These are phyloP conservation scores for Diachasma alloeum DNA, from an alignment of 1,140 invertebrate genomes.

Conservation along the genomic window DNA sequence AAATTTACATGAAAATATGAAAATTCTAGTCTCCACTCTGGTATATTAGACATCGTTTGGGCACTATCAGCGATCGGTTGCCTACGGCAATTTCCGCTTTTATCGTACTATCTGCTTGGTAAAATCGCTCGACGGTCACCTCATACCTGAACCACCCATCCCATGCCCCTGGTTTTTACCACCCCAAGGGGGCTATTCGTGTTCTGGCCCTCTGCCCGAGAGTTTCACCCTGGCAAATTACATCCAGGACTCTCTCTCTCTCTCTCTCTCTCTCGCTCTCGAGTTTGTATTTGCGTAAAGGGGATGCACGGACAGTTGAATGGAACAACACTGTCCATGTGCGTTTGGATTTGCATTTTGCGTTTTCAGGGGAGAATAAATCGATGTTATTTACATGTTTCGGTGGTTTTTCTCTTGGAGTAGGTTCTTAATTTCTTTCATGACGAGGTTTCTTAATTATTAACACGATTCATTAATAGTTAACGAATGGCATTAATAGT, in stretches of 20 bases:
- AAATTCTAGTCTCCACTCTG: background rate
- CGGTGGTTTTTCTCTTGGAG: background rate
- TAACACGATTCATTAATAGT: no score
- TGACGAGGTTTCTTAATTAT: no score
- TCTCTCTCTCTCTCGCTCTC: no score
- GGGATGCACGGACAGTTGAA: background rate
- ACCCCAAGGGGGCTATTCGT: background rate
- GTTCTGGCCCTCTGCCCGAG: background rate
- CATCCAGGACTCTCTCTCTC: background rate
- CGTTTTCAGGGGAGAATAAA: background rate
- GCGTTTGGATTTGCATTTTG: background rate
- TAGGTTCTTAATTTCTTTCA: no score
- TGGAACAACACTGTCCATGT: background rate
- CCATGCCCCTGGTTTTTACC: background rate
- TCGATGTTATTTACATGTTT: background rate
- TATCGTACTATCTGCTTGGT: background rate
- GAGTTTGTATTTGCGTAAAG: background rate
- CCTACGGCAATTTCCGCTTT: conserved; percentile 2
- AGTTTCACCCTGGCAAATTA: background rate
- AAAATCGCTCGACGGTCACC: background rate
- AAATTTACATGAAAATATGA: background rate
- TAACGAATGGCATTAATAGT: no score
- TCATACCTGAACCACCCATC: background rate
- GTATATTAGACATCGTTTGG: background rate
- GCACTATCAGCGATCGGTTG: background rate